Evolutionary conservation across 1,140 invertebrate species (phyloP).

Genomic region (Aricia agestis): DNA sequence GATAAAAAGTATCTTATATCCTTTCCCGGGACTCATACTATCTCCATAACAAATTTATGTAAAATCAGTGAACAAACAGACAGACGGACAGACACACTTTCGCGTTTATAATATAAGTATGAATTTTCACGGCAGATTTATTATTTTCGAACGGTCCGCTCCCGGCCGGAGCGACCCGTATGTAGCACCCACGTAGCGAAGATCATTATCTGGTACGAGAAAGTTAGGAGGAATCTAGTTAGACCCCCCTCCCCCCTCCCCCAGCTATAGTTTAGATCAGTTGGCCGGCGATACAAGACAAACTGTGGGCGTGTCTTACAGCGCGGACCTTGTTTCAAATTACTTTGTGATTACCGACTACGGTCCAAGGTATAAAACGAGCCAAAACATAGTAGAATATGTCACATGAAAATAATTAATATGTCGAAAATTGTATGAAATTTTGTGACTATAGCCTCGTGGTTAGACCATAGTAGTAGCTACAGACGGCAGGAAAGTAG

Average conservation of each 20-base stretch:
- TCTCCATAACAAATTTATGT: too few relatives aligned
- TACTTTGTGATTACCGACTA: neutral
- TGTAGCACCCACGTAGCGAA: conserved; percentile 44
- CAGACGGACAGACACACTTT: neutral
- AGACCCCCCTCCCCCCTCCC: conserved; percentile 47
- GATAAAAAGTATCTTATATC: too few relatives aligned
- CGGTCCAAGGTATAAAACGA: neutral
- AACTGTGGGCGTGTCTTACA: conserved; percentile 2
- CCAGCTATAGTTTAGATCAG: conserved; percentile 53
- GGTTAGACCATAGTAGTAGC: too few relatives aligned
- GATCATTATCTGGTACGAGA: conserved; percentile 66
- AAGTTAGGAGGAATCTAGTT: conserved; percentile 72
- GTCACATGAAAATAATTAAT: too few relatives aligned
- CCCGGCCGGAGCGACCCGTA: conserved; percentile 33
- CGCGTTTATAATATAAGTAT: conserved; percentile 22
- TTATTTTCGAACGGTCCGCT: conserved; percentile 6
- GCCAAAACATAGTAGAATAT: neutral
- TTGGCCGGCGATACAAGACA: conserved; percentile 53
- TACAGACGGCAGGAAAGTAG: too few relatives aligned
- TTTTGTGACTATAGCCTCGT: too few relatives aligned
- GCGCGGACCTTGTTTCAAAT: neutral
- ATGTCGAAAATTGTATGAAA: too few relatives aligned
- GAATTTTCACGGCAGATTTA: too few relatives aligned
- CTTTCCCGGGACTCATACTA: too few relatives aligned
- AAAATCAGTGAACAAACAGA: too few relatives aligned